Percentiles rank a stretch among this genome's conserved stretches.
Evolutionary conservation across 92 coral and sea anemone genomes (phyloP).

Genomic region (Bergia sp.): DNA sequence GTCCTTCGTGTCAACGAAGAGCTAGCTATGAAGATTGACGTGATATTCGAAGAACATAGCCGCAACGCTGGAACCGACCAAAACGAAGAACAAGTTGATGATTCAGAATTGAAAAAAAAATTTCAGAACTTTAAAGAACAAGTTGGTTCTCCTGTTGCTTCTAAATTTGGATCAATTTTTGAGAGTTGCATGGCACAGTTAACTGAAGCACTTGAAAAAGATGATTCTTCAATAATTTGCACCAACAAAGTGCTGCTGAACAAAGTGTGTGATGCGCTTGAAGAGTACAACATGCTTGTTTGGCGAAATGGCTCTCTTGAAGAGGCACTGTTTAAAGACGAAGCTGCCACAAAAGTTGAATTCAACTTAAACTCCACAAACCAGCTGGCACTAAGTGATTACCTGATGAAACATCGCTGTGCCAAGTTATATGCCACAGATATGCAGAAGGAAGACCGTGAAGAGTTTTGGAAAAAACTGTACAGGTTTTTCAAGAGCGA

Average conservation of each 20-base stretch:
- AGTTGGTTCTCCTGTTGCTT: background rate
- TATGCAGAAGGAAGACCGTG: background rate
- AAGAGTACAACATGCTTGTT: constrained; percentile 10
- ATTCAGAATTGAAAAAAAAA: background rate
- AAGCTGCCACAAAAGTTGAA: background rate
- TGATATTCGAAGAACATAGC: constrained; percentile 5
- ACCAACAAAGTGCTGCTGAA: background rate
- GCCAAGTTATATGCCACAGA: background rate
- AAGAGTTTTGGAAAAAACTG: background rate
- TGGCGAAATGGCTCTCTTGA: constrained; percentile 20
- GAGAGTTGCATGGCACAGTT: background rate
- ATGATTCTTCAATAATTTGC: background rate
- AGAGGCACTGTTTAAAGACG: background rate
- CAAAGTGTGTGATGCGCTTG: constrained; percentile 1
- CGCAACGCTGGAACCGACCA: background rate
- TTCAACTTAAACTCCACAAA: background rate
- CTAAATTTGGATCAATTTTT: background rate
- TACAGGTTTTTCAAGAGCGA: constrained; percentile 9
- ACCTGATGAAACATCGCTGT: background rate
- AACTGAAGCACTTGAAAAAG: background rate
- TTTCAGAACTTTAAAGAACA: background rate
- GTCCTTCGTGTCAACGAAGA: constrained; percentile 5
- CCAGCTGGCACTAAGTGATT: background rate
- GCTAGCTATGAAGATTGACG: constrained; percentile 9
- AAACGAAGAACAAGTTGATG: background rate